These are phyloP conservation scores for Rhopalosiphum nymphaeae DNA, from an alignment of 2,888 invertebrate species.

Conservation along the genomic window DNA sequence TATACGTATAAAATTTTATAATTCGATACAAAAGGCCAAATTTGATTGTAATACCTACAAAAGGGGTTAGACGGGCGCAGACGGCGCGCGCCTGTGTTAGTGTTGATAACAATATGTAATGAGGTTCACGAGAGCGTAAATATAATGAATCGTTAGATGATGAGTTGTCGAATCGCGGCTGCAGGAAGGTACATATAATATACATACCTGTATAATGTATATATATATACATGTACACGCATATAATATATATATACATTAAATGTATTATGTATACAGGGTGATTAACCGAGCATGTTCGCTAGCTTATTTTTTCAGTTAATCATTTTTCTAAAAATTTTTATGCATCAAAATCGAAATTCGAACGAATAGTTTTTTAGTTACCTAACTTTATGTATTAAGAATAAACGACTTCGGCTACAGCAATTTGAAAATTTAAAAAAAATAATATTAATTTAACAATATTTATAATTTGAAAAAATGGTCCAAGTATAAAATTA, in stretches of 20 bases:
- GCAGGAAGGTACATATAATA: conserved; percentile 1
- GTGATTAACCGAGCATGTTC: too few relatives aligned
- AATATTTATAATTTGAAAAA: too few relatives aligned
- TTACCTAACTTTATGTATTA: too few relatives aligned
- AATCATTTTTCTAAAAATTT: too few relatives aligned
- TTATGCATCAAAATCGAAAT: too few relatives aligned
- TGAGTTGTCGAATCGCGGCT: conserved; percentile 58
- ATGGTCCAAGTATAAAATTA: too few relatives aligned
- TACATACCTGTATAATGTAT: background rate
- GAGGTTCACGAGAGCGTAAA: conserved; percentile 64
- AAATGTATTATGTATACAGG: background rate
- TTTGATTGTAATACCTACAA: conserved; percentile 63
- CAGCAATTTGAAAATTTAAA: too few relatives aligned
- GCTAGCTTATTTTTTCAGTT: too few relatives aligned
- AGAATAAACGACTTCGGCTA: too few relatives aligned
- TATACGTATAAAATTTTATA: conserved; percentile 51
- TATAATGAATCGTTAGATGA: conserved; percentile 65
- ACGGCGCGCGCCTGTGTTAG: background rate
- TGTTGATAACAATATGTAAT: conserved; percentile 60
- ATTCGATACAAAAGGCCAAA: conserved; percentile 62
- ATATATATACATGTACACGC: too few relatives aligned
- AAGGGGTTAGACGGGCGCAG: conserved; percentile 17
- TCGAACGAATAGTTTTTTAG: too few relatives aligned
- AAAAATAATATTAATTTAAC: too few relatives aligned
- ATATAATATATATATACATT: background rate